Evolutionary conservation across 1,140 invertebrate genomes (phyloP).

Genomic region (Saccostrea echinata): DNA sequence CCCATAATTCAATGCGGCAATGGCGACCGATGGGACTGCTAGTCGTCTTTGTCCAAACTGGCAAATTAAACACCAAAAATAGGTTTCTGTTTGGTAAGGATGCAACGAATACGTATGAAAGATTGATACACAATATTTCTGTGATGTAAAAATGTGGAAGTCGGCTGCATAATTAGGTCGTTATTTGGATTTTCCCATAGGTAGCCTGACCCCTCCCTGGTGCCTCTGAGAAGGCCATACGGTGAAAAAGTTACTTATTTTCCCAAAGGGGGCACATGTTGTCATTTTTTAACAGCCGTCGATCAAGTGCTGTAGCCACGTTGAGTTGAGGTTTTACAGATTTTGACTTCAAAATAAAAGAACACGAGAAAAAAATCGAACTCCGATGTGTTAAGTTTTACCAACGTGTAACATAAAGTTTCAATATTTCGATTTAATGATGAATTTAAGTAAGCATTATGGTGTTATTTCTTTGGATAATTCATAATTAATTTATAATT

Average conservation of each 20-base stretch:
- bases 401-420: too few species aligned
- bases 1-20: constrained; percentile 60
- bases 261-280: not conserved
- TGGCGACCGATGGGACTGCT: constrained; percentile 59
- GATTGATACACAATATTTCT: constrained; percentile 12
- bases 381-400: too few species aligned
- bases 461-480: too few species aligned
- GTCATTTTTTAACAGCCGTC: not conserved
- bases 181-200: constrained; percentile 41
- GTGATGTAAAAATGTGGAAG: not conserved
- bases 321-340: not conserved
- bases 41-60: constrained; percentile 57
- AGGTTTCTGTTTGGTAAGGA: constrained; percentile 52
- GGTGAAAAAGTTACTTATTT: constrained; percentile 52
- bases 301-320: not conserved
- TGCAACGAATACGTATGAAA: constrained; percentile 33
- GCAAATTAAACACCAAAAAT: constrained; percentile 46
- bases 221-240: constrained; percentile 51
- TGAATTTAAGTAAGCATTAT: too few species aligned
- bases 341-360: not conserved
- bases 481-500: too few species aligned
- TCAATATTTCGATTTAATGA: too few species aligned
- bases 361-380: not conserved
- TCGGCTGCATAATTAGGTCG: not conserved
- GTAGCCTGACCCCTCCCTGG: constrained; percentile 57